A percentile compares a stretch with the other conserved stretches of the same genome.
These are phyloP conservation scores for Acronicta alni DNA, from an alignment of 2,888 invertebrate genomes.

Conservation along the genomic window DNA sequence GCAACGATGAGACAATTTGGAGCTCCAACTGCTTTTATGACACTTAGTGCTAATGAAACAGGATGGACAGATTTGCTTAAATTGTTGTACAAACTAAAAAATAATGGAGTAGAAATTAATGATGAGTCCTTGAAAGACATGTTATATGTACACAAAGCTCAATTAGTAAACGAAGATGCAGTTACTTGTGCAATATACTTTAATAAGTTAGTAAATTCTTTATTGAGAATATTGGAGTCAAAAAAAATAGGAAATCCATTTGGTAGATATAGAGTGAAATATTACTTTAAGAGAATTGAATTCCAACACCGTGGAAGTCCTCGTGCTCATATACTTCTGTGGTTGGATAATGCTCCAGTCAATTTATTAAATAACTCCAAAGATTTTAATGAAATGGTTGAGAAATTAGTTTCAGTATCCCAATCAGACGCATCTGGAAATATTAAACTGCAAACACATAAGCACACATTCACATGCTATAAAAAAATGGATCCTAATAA, in stretches of 20 bases:
- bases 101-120: slow-evolving; percentile 50
- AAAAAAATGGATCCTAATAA: slow-evolving; percentile 55
- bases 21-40: slow-evolving; percentile 70
- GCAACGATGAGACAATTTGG: slow-evolving; percentile 74
- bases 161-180: slow-evolving; percentile 62
- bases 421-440: slow-evolving; percentile 59
- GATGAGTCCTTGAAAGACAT: slow-evolving; percentile 4
- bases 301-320: slow-evolving; percentile 70
- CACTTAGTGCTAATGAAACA: slow-evolving; percentile 72
- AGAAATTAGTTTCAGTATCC: slow-evolving; percentile 60
- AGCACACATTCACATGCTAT: slow-evolving; percentile 63
- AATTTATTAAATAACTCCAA: slow-evolving; percentile 49
- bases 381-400: slow-evolving; percentile 51
- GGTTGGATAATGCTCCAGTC: slow-evolving; percentile 67
- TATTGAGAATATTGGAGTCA: slow-evolving; percentile 59
- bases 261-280: slow-evolving; percentile 56
- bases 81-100: slow-evolving; percentile 64
- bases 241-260: slow-evolving; percentile 63
- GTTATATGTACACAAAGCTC: background rate
- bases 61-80: slow-evolving; percentile 63
- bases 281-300: slow-evolving; percentile 68
- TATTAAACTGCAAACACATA: slow-evolving; percentile 59
- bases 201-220: slow-evolving; percentile 65
- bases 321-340: slow-evolving; percentile 65
- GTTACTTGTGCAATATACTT: slow-evolving; percentile 65